A percentile compares a stretch with the other conserved stretches of the same genome.
Conservation (phyloP, 53 echinoderm and acorn worm species). For the Actinopyga echinites region DNA sequence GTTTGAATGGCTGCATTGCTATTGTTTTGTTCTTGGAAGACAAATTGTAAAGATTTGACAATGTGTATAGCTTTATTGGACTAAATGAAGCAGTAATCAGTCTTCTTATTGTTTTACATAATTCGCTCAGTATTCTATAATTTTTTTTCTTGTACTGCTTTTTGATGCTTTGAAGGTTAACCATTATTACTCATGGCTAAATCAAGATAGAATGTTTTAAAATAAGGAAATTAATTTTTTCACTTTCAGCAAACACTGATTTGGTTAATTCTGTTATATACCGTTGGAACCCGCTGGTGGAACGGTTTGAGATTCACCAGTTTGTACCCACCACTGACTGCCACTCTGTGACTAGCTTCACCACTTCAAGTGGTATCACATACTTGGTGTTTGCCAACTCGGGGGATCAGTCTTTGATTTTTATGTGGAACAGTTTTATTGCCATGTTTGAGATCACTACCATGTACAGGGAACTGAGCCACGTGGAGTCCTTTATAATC, state of each 20-base stretch:
- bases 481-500: background rate
- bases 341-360: conserved; percentile 66
- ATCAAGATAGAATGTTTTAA: no score
- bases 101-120: no score
- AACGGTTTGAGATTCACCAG: conserved; percentile 71
- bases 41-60: background rate
- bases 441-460: conserved; percentile 61
- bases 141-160: no score
- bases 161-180: no score
- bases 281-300: conserved; percentile 70
- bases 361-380: conserved; percentile 57
- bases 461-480: background rate
- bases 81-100: no score
- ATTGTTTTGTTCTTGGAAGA: no score
- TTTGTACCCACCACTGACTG: conserved; percentile 74
- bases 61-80: no score
- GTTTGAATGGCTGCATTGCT: no score
- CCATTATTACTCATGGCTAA: no score
- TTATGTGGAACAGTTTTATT: conserved; percentile 77
- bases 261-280: conserved; percentile 74
- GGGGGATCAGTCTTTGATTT: conserved; percentile 60
- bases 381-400: conserved; percentile 72
- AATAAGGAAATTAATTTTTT: no score
- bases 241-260: conserved; percentile 55
- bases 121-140: no score